Conservation (phyloP, 2,888 invertebrate genomes). For the Coleophora flavipennella region DNA sequence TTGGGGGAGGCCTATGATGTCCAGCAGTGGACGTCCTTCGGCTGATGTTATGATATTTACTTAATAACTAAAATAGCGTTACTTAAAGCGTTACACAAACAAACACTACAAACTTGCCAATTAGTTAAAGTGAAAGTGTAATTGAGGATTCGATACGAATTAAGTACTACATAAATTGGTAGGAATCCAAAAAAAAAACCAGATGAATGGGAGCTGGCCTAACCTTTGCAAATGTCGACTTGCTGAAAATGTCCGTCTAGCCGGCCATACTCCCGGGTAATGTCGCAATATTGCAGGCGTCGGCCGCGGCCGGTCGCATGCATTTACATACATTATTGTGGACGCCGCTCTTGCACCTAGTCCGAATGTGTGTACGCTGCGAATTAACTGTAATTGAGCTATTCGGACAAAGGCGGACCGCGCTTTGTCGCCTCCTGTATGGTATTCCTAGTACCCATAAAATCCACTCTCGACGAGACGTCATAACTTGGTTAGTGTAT, state of each 20-base stretch:
- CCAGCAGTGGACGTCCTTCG: too few species aligned
- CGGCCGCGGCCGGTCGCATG: slow-evolving; percentile 64
- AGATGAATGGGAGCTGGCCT: slow-evolving; percentile 41
- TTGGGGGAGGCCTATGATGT: too few species aligned
- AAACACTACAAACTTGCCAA: neutral
- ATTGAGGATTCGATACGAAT: slow-evolving; percentile 1
- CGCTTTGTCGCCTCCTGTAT: slow-evolving; percentile 43
- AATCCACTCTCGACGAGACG: too few species aligned
- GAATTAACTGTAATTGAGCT: slow-evolving; percentile 73
- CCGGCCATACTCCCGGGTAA: slow-evolving; percentile 64
- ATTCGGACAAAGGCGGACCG: slow-evolving; percentile 59
- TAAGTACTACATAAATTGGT: slow-evolving; percentile 5
- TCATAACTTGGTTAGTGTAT: too few species aligned
- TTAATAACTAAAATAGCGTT: too few species aligned
- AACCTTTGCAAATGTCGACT: slow-evolving; percentile 61
- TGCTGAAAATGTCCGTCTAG: slow-evolving; percentile 64
- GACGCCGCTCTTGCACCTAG: slow-evolving; percentile 58
- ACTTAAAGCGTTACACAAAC: too few species aligned
- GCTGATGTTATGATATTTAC: too few species aligned
- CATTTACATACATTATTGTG: slow-evolving; percentile 71
- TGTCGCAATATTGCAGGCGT: slow-evolving; percentile 69
- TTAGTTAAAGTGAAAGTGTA: neutral
- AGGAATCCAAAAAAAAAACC: slow-evolving; percentile 37
- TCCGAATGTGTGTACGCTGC: slow-evolving; percentile 65
- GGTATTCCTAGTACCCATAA: slow-evolving; percentile 30